A percentile compares a stretch with the other conserved stretches of the same genome.
phyloP scores from a whole-genome alignment of 2,113 vertebrate genomes.

The zebrafish (Danio rerio) region DNA sequence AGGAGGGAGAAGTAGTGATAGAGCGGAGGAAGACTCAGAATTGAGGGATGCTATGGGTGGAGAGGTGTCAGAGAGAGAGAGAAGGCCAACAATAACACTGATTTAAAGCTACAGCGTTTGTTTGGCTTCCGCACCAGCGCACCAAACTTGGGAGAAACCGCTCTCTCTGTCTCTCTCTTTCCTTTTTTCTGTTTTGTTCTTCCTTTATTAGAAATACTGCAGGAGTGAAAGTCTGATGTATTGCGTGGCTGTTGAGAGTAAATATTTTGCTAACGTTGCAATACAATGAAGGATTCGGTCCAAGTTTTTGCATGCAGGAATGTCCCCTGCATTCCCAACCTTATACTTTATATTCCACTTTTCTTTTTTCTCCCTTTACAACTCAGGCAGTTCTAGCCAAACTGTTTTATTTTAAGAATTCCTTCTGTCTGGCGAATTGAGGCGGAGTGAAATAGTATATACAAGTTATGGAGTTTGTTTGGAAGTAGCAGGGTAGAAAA shows the following conservation, averaged over 20 bases:
- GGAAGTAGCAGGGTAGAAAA: not conserved
- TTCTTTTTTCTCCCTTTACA: slow-evolving; percentile 9
- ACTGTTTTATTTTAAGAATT: no score
- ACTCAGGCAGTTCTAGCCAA: not conserved
- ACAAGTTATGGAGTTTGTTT: not conserved
- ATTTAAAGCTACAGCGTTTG: slow-evolving; percentile 68
- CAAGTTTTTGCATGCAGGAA: slow-evolving; percentile 60
- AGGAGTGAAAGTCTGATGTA: slow-evolving; percentile 37
- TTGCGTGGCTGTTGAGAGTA: not conserved
- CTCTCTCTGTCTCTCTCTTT: slow-evolving; percentile 23
- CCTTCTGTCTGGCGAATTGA: not conserved
- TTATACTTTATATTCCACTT: slow-evolving; percentile 38
- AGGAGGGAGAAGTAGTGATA: slow-evolving; percentile 6
- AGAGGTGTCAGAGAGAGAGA: slow-evolving; percentile 44
- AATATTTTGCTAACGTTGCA: slow-evolving; percentile 62
- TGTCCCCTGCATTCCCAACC: slow-evolving; percentile 46
- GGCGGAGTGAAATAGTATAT: not conserved
- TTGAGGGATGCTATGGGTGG: slow-evolving; percentile 53
- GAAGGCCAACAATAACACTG: slow-evolving; percentile 68
- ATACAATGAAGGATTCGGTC: slow-evolving; percentile 46
- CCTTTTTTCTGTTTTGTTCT: not conserved
- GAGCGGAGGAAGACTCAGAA: slow-evolving; percentile 46
- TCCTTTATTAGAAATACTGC: slow-evolving; percentile 34
- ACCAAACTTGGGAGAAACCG: slow-evolving; percentile 82
- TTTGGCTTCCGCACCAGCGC: slow-evolving; percentile 71